Percentiles rank a stretch among this genome's conserved stretches.
Conservation (phyloP, 1,140 invertebrate genomes). For the Drosophila equinoxialis region DNA sequence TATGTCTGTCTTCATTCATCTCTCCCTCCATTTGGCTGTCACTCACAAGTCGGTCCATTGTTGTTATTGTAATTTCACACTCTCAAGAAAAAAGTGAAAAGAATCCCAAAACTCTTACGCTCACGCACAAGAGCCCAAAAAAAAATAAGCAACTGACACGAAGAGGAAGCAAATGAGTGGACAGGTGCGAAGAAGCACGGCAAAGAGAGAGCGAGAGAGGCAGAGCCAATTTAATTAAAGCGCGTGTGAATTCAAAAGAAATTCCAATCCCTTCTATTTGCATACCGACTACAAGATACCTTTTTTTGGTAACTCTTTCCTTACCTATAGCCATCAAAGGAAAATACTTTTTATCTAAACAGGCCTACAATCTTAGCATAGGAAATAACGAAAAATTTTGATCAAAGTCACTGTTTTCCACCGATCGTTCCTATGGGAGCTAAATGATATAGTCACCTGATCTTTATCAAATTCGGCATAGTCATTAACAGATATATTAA, state of each 20-base stretch:
- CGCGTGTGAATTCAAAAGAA: conserved; percentile 30
- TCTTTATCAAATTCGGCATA: too few species aligned
- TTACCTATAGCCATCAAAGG: too few species aligned
- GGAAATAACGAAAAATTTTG: too few species aligned
- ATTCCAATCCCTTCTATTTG: neutral
- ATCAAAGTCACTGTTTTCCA: too few species aligned
- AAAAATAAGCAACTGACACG: conserved; percentile 7
- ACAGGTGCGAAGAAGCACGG: conserved; percentile 1
- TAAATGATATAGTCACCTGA: too few species aligned
- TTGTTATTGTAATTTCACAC: conserved; percentile 61
- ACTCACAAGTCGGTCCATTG: conserved; percentile 38
- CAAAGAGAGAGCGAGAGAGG: neutral
- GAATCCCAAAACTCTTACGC: conserved; percentile 50
- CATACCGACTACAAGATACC: neutral
- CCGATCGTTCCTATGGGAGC: too few species aligned
- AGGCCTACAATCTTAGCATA: too few species aligned
- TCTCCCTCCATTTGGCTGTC: conserved; percentile 18
- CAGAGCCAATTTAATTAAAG: conserved; percentile 40
- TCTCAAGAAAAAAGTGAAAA: conserved; percentile 51
- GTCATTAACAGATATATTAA: too few species aligned
- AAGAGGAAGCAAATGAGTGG: conserved; percentile 9
- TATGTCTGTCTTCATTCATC: neutral
- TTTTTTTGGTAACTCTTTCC: too few species aligned
- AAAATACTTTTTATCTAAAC: too few species aligned
- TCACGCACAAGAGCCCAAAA: conserved; percentile 43